Evolutionary conservation across 2,888 invertebrate species (phyloP).

Genomic region (Campopleginae sp.): DNA sequence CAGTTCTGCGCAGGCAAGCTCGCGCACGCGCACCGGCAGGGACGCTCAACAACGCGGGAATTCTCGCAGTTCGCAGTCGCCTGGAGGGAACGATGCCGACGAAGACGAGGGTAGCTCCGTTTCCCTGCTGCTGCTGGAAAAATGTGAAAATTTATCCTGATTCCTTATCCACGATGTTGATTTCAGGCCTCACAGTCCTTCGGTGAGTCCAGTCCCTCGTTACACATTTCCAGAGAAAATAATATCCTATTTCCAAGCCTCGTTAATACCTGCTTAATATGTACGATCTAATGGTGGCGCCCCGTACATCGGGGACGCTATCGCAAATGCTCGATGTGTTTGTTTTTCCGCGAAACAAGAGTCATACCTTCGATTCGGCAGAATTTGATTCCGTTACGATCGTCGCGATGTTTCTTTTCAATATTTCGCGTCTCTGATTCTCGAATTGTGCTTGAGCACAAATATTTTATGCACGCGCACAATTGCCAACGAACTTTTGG

Average conservation of each 20-base stretch:
- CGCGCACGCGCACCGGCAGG: not conserved
- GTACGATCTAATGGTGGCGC: not conserved
- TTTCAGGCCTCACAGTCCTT: not conserved
- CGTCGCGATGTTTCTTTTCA: not conserved
- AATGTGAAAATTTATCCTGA: not conserved
- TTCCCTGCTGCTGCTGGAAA: not conserved
- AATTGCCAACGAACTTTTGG: not conserved
- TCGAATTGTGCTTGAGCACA: not conserved
- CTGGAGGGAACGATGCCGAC: not conserved
- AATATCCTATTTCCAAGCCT: not conserved
- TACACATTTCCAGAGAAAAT: not conserved
- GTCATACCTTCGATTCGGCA: not conserved
- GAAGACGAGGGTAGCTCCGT: conserved; percentile 3
- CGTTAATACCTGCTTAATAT: not conserved
- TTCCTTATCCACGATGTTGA: not conserved
- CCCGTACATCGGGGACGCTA: too few species aligned
- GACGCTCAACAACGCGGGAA: not conserved
- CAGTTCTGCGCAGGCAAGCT: not conserved
- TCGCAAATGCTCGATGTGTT: too few species aligned
- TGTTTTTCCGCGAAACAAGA: not conserved
- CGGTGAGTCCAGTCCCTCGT: not conserved
- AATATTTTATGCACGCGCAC: not conserved
- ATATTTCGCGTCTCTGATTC: not conserved
- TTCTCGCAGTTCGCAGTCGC: not conserved
- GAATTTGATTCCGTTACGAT: not conserved